phyloP scores from a whole-genome alignment of 2,113 vertebrate genomes.

The Hassar affinis region DNA sequence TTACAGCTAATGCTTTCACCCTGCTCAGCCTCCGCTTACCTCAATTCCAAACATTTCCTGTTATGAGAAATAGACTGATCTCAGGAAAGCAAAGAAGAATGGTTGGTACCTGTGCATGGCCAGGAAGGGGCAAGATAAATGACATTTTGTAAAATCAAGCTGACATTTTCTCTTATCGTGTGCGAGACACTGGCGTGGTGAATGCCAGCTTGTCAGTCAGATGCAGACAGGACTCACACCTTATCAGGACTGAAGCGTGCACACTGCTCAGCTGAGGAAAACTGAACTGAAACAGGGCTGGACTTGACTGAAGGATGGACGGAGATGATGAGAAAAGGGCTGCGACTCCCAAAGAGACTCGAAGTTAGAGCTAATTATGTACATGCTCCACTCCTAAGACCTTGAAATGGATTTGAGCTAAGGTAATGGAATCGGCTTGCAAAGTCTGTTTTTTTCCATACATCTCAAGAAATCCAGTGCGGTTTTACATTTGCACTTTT shows the following conservation, averaged over 20 bases:
- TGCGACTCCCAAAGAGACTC: neutral
- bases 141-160: constrained; percentile 75
- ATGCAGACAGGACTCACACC: constrained; percentile 74
- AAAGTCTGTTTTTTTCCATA: neutral
- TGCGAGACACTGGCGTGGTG: constrained; percentile 70
- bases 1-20: constrained; percentile 56
- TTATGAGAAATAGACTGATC: constrained; percentile 35
- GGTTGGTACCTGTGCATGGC: neutral
- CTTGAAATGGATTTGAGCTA: neutral
- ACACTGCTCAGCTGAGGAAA: constrained; percentile 48
- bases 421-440: neutral
- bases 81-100: constrained; percentile 26
- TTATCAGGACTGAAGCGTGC: constrained; percentile 69
- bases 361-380: constrained; percentile 3
- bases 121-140: constrained; percentile 71
- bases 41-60: constrained; percentile 28
- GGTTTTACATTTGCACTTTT: neutral
- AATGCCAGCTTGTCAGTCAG: constrained; percentile 76
- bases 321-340: neutral
- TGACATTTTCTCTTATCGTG: constrained; percentile 80
- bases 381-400: neutral
- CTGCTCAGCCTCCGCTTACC: constrained; percentile 12
- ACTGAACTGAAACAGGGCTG: constrained; percentile 16
- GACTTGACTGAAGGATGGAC: constrained; percentile 3
- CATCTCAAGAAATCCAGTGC: neutral